A percentile compares a stretch with the other conserved stretches of the same genome.
These are phyloP conservation scores for Anthrax anthrax DNA, from an alignment of 2,888 invertebrate species.

Conservation along the genomic window DNA sequence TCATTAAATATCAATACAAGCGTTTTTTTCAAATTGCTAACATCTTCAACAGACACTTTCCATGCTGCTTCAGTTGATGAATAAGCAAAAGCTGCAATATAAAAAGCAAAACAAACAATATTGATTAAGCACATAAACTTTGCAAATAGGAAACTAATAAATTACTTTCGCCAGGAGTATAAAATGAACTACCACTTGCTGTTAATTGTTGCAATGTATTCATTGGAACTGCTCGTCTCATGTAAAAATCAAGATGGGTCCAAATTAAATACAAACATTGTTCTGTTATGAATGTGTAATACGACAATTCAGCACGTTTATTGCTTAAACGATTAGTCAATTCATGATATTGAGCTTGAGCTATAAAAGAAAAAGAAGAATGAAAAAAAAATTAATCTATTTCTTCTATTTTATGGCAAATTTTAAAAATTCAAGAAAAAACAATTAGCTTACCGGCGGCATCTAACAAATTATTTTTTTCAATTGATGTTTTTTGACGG, in stretches of 20 bases:
- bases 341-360: conserved; percentile 30
- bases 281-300: conserved; percentile 52
- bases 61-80: conserved; percentile 38
- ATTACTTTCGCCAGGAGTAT: no score
- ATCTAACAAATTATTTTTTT: not conserved
- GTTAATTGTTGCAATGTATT: conserved; percentile 15
- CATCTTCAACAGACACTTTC: conserved; percentile 45
- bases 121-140: no score
- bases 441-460: not conserved
- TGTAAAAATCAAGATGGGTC: conserved; percentile 60
- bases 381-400: not conserved
- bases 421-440: no score
- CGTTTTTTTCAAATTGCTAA: conserved; percentile 53
- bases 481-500: conserved; percentile 36
- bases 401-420: not conserved
- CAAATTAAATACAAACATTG: conserved; percentile 60
- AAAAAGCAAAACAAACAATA: not conserved
- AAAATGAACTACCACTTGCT: not conserved
- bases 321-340: conserved; percentile 39
- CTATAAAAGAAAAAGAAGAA: conserved; percentile 16
- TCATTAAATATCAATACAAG: conserved; percentile 62
- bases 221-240: conserved; percentile 44
- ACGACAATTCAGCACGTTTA: conserved; percentile 44
- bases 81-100: conserved; percentile 29
- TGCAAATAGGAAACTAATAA: no score